Base-by-base conservation (phyloP, 2,888 invertebrate species). In the Noctua fimbriata region DNA sequence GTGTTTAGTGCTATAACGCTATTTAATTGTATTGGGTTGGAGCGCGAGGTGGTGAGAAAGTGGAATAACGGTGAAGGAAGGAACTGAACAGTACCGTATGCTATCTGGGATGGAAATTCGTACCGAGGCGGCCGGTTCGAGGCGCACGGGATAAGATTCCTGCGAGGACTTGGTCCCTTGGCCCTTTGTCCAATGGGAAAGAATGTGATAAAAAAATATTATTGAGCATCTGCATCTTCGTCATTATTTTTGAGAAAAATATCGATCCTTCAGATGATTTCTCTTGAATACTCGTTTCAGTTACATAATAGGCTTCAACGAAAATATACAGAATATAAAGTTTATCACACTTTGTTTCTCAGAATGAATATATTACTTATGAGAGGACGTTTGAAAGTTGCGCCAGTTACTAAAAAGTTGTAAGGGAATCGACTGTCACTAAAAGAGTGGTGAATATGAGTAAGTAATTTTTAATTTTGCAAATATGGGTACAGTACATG, bases 1-100 rank as follows among this genome's bases (percentile, higher is more conserved):
- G 6, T 67, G 65, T 58, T 66, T 47, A 69, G 36, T 71, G 75
- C 67, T 67, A 12, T 24, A n/a, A 71, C 18, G 67, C n/a, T n/a
- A n/a, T 63, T 69, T 24, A 63, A 65, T 28, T 69, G 7, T 63
- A 21, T 70, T 63, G 65, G 47, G 36, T 9, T 21, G 32, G 44
- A n/a, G 44, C 18, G 21, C 36, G 16, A 28, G 58, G 28, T 16
- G 18, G 1, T 36, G 52, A 41, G 66, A 60, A 66, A 41, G 36
- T 73, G 24, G 1, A 21, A 60, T 14, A 52, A 55, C 52, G 41
- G 52, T 16, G 18, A 63, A 21, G n/a, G 44, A 70, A 49, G 32
- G 21, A 10, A 32, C 44, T 16, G 24, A 10, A 21, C 21, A 28
- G 21, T 58, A 58, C 28, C n/a, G n/a, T 16, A n/a, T n/a, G 32